phyloP scores from a whole-genome alignment of 2,797 vertebrate species.

The Calcarius lapponicus region DNA sequence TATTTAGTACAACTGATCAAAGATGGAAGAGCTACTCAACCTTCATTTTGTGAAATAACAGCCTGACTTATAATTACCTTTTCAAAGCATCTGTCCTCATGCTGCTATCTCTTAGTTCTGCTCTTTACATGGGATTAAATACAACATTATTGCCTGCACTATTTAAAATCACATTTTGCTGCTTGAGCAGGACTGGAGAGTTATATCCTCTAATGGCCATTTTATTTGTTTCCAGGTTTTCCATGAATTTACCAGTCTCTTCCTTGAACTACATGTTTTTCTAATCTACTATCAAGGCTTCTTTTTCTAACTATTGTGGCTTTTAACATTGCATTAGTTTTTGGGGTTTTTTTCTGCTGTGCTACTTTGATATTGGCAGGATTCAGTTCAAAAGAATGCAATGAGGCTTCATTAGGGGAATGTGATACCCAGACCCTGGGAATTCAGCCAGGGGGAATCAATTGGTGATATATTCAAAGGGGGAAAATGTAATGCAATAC shows the following conservation, averaged over 20 bases:
- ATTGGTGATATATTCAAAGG: slow-evolving; percentile 38
- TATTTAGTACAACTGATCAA: background rate
- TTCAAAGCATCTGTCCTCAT: background rate
- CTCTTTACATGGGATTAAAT: slow-evolving; percentile 19
- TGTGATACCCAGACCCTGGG: slow-evolving; percentile 45
- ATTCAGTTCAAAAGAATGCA: slow-evolving; percentile 54
- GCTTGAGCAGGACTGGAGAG: background rate
- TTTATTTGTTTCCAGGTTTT: slow-evolving; percentile 17
- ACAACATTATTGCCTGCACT: background rate
- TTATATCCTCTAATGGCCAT: background rate
- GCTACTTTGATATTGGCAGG: slow-evolving; percentile 63
- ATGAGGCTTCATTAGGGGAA: slow-evolving; percentile 56
- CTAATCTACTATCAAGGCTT: slow-evolving; percentile 17
- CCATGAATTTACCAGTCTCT: background rate
- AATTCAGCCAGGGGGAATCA: slow-evolving; percentile 55
- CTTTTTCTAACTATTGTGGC: slow-evolving; percentile 34
- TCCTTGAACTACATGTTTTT: slow-evolving; percentile 29
- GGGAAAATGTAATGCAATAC: background rate
- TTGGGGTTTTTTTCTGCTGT: slow-evolving; percentile 49
- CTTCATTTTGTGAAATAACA: background rate
- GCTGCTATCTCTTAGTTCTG: background rate
- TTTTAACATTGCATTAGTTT: slow-evolving; percentile 19
- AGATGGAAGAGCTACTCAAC: background rate
- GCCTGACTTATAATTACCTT: background rate
- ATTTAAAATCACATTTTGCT: slow-evolving; percentile 20